Percentiles rank a stretch among this genome's conserved stretches.
Conservation (phyloP, 2,888 invertebrate species). For the Coelopa pilipes region DNA sequence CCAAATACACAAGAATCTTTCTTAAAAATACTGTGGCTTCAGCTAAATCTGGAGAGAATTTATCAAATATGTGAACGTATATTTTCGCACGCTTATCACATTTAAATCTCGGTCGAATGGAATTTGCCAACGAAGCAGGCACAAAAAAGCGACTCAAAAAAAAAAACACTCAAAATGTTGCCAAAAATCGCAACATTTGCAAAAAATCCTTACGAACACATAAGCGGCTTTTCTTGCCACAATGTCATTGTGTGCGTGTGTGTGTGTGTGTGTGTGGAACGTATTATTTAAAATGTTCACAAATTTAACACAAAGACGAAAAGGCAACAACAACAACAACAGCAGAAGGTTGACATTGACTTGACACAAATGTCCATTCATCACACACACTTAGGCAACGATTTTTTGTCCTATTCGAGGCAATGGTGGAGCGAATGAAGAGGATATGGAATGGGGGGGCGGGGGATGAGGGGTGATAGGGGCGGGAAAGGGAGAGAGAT, state of each 20-base stretch:
- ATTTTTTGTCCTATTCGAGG: not conserved
- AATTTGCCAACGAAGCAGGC: slow-evolving; percentile 18
- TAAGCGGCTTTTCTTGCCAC: slow-evolving; percentile 17
- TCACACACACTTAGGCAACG: slow-evolving; percentile 25
- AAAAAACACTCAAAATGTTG: not conserved
- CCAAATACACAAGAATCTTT: too few species aligned
- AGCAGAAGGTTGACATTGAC: slow-evolving; percentile 16
- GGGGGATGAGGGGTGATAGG: too few species aligned
- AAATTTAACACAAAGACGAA: slow-evolving; percentile 7
- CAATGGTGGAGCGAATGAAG: too few species aligned
- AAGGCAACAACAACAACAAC: not conserved
- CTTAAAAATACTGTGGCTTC: too few species aligned
- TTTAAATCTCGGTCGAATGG: slow-evolving; percentile 16
- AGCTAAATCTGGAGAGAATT: too few species aligned
- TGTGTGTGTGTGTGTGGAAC: not conserved
- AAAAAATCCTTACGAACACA: not conserved
- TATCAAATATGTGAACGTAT: too few species aligned
- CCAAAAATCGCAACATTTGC: not conserved
- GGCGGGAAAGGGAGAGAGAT: too few species aligned
- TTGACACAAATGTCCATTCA: slow-evolving; percentile 24
- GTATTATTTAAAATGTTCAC: slow-evolving; percentile 4
- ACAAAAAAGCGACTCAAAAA: not conserved
- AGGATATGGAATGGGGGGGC: too few species aligned
- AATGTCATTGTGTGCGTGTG: not conserved
- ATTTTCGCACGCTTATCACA: not conserved